These are phyloP conservation scores for Drosophila lowei DNA, from an alignment of 1,140 invertebrate genomes.

Conservation along the genomic window DNA sequence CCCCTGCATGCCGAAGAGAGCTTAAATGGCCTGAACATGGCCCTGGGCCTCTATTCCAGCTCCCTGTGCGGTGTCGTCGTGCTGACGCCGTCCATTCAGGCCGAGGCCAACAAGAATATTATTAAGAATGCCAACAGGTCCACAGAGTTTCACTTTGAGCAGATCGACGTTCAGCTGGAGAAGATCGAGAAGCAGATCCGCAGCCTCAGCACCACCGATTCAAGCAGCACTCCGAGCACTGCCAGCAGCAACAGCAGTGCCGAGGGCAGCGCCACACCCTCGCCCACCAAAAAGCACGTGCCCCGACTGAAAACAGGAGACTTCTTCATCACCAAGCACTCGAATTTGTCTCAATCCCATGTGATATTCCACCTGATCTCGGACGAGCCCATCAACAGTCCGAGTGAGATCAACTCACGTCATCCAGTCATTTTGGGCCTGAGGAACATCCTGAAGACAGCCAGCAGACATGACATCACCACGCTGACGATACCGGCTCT, in stretches of 20 bases:
- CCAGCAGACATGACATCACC: constrained; percentile 96
- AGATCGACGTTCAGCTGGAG: constrained; percentile 91
- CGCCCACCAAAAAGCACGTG: constrained; percentile 69
- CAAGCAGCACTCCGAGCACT: constrained; percentile 51
- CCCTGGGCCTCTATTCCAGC: constrained; percentile 95
- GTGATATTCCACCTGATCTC: constrained; percentile 97
- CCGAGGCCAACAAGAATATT: constrained; percentile 74
- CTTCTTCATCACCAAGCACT: constrained; percentile 97
- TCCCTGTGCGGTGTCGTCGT: constrained; percentile 94
- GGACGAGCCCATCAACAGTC: constrained; percentile 87
- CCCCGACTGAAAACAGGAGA: constrained; percentile 92
- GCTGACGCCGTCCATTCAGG: constrained; percentile 88
- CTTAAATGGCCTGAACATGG: constrained; percentile 90
- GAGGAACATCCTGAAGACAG: constrained; percentile 96
- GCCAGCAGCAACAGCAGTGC: constrained; percentile 41
- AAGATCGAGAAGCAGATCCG: constrained; percentile 86
- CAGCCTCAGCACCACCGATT: constrained; percentile 71
- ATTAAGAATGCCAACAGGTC: constrained; percentile 81
- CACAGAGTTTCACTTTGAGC: constrained; percentile 82
- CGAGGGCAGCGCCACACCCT: constrained; percentile 54
- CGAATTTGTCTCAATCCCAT: constrained; percentile 97
- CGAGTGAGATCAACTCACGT: constrained; percentile 96
- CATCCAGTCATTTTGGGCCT: constrained; percentile 98
- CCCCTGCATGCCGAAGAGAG: constrained; percentile 84
- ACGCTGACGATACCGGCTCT: constrained; percentile 96